phyloP scores from a whole-genome alignment of 2,113 vertebrate genomes.

The Clarias batrachus region DNA sequence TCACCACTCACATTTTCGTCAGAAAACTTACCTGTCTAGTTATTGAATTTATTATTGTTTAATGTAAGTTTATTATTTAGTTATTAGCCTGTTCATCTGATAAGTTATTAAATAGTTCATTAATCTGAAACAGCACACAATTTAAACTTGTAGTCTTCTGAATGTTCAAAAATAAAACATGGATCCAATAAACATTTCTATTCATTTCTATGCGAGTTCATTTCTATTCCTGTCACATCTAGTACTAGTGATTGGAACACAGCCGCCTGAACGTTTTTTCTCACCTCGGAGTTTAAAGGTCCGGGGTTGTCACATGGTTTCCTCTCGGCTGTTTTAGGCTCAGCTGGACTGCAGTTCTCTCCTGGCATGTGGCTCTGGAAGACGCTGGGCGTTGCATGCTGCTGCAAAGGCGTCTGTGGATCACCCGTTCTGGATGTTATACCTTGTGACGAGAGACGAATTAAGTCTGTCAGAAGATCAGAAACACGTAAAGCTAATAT shows the following conservation, averaged over 20 bases:
- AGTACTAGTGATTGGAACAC: background rate
- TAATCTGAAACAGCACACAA: no score
- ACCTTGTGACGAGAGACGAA: slow-evolving; percentile 5
- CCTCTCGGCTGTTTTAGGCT: slow-evolving; percentile 47
- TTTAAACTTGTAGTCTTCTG: no score
- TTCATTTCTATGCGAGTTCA: no score
- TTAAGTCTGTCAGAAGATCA: background rate
- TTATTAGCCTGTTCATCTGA: background rate
- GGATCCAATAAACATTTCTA: background rate
- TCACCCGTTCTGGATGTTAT: slow-evolving; percentile 3
- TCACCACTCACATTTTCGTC: no score
- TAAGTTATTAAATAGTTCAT: background rate
- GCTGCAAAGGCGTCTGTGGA: slow-evolving; percentile 25
- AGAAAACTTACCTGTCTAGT: no score
- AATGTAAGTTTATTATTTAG: background rate
- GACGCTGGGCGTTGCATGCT: slow-evolving; percentile 43
- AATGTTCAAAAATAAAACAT: no score
- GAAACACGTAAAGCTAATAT: background rate
- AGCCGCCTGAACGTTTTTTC: background rate
- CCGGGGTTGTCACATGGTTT: slow-evolving; percentile 4
- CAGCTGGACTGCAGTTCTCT: slow-evolving; percentile 50
- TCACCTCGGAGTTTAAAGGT: slow-evolving; percentile 65
- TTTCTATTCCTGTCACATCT: background rate
- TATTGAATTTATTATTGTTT: no score
- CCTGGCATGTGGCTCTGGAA: slow-evolving; percentile 55